Evolutionary conservation across 2,888 invertebrate species (phyloP), one percentile per base, ranked within the genome.

Genomic region (Acleris emargana): DNA sequence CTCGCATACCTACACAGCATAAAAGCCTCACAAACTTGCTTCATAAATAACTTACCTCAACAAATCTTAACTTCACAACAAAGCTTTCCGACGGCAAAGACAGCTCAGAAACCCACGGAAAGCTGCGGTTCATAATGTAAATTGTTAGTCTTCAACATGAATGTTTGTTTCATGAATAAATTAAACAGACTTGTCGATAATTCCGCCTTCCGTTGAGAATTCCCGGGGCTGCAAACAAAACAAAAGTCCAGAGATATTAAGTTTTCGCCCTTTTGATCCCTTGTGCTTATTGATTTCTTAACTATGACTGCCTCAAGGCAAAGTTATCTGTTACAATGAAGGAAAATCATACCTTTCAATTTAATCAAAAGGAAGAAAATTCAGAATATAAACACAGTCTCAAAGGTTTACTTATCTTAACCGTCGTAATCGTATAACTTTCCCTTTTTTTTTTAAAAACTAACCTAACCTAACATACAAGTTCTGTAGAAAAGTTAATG

Each of bases 151-250:
- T 60, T 54, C 28, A 54, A 64, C 54, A 17, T 20, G 45, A 55
- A 55, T 55, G 54, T 54, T 58, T 55, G 22, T 50, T 60, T 20
- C 49, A 55, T 61, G 52, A 61, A 61, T 61, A 61, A 66, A 61
- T 57, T 61, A 61, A 66, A 61, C 45, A 17, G 25, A 61, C 17
- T 61, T 51, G 51, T 64, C 43, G 54, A 64, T 64, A n/a, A 61
- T 32, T 58, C 49, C 25, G 47, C 17, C 43, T 38, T 25, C 57
- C 42, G 16, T 25, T 60, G 22, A 22, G 22, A 54, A 50, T 61
- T 57, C 18, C 11, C 45, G 25, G 55, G 32, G 55, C 13, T n/a
- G 57, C 38, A 57, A 61, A 60, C 60, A 32, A 55, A 18, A 45
- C 50, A 55, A 57, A 61, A 52, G 60, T 57, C 52, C 50, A 25